Base-by-base conservation (phyloP, 2,113 vertebrate species). In the Abramis brama region DNA sequence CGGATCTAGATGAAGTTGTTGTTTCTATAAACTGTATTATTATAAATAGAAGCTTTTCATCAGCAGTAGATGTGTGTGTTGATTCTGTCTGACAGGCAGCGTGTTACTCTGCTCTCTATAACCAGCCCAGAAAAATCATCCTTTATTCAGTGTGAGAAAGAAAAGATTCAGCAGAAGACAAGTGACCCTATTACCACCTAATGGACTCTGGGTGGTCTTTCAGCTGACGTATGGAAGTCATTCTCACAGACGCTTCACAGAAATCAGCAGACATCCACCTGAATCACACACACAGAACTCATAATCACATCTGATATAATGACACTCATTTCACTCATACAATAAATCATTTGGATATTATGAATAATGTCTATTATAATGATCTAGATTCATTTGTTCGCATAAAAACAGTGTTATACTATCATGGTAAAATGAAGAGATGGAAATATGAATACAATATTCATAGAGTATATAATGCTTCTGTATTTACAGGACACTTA, bases 161-260 rank as follows among this genome's bases (percentile, higher is more conserved):
- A 85, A 81, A 57, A 70, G 70, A 43, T 81, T 86, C 45, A 27
- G 30, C 62, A 36, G 47, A 55, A 78, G 87, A 90, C 83, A 88
- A 88, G 85, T 86, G 77, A 88, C 68, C 57, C 86, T 87, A 90
- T 90, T 87, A 88, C 60, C 36, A 39, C 12, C 36, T 87, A 86
- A 88, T 90, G 81, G 87, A 79, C 86, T 66, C 80, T 79, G 64
- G 84, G 79, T 86, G 78, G 79, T 86, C 73, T 64, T 62, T 73
- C 45, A 66, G 71, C 71, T 85, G 86, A 84, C 70, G 73, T 86
- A 71, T 84, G 81, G 50, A 68, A 86, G 77, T 79, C 62, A 66
- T 88, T 86, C 73, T 59, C 27, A 10, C 50, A 59, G 23, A 86
- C n/a, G 43, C 79, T 84, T 83, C 10, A 39, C 23, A 70, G 59